Conservation (phyloP, 2,113 vertebrate species). For the Puntigrus tetrazona region DNA sequence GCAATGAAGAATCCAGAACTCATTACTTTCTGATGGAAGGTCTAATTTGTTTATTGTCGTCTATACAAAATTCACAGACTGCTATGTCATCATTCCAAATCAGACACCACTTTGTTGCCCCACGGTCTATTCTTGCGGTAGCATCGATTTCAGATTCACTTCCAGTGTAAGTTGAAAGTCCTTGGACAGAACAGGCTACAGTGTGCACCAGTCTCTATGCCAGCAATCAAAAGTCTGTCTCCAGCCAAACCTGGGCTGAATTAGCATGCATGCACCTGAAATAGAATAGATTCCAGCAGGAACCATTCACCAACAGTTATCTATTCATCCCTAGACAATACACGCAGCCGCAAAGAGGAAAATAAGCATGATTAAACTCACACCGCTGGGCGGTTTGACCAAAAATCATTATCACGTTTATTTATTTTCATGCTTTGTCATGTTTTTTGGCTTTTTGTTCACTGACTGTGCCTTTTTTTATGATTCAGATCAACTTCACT, state of each 20-base stretch:
- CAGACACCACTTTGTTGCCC: not conserved
- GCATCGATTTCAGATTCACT: slow-evolving; percentile 13
- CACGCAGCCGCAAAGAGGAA: not conserved
- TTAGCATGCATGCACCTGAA: not conserved
- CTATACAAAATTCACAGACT: not conserved
- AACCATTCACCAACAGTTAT: not conserved
- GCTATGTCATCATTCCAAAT: not conserved
- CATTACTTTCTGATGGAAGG: not conserved
- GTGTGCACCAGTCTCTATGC: not conserved
- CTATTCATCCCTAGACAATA: not conserved
- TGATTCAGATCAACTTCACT: not conserved
- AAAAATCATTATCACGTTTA: no score
- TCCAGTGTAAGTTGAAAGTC: not conserved
- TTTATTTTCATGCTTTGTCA: no score
- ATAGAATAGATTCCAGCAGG: not conserved
- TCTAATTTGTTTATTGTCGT: not conserved
- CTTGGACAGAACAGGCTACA: slow-evolving; percentile 15
- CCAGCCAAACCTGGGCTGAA: not conserved
- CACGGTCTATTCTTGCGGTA: not conserved
- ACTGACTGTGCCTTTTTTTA: no score
- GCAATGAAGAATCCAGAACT: not conserved
- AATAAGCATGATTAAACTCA: not conserved
- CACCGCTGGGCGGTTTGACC: no score
- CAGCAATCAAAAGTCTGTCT: not conserved
- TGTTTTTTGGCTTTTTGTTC: no score